Evolutionary conservation across 2,113 vertebrate species (phyloP), one percentile per base, ranked within the genome.

Genomic region (Elaphurus davidianus): DNA sequence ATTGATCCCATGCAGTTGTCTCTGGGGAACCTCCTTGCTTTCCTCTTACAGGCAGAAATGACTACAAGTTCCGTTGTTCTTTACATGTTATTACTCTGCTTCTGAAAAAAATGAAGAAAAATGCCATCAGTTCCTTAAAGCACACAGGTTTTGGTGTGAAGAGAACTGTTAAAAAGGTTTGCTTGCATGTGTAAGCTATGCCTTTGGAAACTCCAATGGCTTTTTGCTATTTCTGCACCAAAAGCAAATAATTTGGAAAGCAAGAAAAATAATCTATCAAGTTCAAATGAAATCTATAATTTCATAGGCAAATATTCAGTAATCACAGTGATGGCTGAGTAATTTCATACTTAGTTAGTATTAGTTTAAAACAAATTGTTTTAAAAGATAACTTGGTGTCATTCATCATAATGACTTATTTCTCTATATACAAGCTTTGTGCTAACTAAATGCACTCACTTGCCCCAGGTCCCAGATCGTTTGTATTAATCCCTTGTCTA

Each of bases 231-330:
- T 57, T 86, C 19, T 85, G 78, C 25, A 57, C 36, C 17, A 33
- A 85, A 85, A 76, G 27, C 25, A 85, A 95, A 57, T n/a, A 87
- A 76, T 6, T 67, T 47, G n/a, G 21, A 71, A 59, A 79, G 19
- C 21, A 81, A 33, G 25, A 12, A 30, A 60, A 90, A 85, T 6
- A 87, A 78, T 6, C 28, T 83, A n/a, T 81, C 13, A 50, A 28
- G 15, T 14, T 96, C 23, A 23, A 76, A 54, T 91, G 28, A 91
- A 93, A 92, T 81, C 21, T 78, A 62, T 81, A 57, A 52, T 33
- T 45, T 9, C 11, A 40, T 43, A 50, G 45, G 7, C 54, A 96
- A 54, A 43, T 40, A 57, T 50, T n/a, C 16, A 33, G 17, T 62
- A 78, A 62, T 3, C 10, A 33, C 21, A 52, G 10, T 16, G 83